phyloP scores from a whole-genome alignment of 2,888 invertebrate genomes.

The Steromphala cineraria region DNA sequence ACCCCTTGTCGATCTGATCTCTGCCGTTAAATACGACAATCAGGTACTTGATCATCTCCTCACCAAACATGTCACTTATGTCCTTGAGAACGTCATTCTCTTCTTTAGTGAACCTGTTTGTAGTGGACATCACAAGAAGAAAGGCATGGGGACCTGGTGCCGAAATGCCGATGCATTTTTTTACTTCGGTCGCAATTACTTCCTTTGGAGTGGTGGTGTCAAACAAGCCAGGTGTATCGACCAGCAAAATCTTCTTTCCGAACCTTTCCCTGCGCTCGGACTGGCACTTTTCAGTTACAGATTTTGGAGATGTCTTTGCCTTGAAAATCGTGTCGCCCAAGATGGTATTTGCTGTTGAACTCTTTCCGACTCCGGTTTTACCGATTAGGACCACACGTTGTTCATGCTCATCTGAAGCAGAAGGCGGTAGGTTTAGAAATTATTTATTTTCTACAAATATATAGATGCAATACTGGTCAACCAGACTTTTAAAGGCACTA shows the following conservation, averaged over 20 bases:
- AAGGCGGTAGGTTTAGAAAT: no score
- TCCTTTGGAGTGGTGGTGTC: conserved; percentile 32
- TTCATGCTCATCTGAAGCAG: conserved; percentile 8
- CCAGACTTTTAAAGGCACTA: no score
- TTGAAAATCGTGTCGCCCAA: conserved; percentile 17
- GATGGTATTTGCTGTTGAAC: conserved; percentile 34
- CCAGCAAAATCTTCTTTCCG: conserved; percentile 20
- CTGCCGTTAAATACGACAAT: neutral
- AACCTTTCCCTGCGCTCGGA: conserved; percentile 5
- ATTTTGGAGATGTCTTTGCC: conserved; percentile 19
- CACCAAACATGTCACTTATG: neutral
- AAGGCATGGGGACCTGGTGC: neutral
- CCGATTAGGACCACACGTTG: conserved; percentile 32
- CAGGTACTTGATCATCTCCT: neutral
- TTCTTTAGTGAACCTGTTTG: neutral
- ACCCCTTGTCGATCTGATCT: neutral
- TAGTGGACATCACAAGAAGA: neutral
- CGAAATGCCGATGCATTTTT: neutral
- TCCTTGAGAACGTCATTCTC: neutral
- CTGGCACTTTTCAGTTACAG: conserved; percentile 28
- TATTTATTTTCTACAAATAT: no score
- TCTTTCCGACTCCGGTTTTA: conserved; percentile 34
- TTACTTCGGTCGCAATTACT: neutral
- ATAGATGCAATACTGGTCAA: no score
- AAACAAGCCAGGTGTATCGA: conserved; percentile 37